Evolutionary conservation across 2,113 vertebrate genomes (phyloP).

Genomic region (Oplegnathus fasciatus): DNA sequence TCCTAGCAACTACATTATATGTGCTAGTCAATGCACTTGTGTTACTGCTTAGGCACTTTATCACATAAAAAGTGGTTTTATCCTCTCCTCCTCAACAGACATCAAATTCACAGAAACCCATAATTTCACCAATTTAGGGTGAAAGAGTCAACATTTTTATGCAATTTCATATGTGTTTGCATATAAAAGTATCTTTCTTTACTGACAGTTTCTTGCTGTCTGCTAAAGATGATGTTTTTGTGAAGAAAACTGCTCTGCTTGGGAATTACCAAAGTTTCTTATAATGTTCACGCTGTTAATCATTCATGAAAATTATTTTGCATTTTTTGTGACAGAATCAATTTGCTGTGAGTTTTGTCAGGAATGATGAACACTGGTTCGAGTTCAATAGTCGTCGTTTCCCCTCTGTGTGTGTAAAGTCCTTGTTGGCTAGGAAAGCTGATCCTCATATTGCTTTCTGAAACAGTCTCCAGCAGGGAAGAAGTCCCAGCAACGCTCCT

Average conservation of each 20-base stretch:
- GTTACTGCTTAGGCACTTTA: conserved; percentile 19
- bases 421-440: conserved; percentile 74
- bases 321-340: conserved; percentile 35
- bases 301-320: not conserved
- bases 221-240: not conserved
- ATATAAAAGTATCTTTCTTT: conserved; percentile 4
- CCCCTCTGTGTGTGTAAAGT: not conserved
- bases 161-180: not conserved
- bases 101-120: not conserved
- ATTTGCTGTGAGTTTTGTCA: conserved; percentile 2
- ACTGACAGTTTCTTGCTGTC: not conserved
- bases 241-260: not conserved
- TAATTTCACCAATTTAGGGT: not conserved
- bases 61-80: conserved; percentile 9
- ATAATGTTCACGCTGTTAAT: not conserved
- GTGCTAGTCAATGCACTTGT: not conserved
- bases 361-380: conserved; percentile 35
- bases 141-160: not conserved
- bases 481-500: conserved; percentile 87
- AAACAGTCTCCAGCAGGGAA: conserved; percentile 87
- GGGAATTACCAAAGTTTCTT: not conserved
- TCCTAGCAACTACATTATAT: not conserved
- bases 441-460: conserved; percentile 87
- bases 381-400: not conserved
- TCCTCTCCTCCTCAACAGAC: not conserved